A percentile compares a stretch with the other conserved stretches of the same genome.
These are phyloP conservation scores for Apodemia mormo DNA, from an alignment of 2,888 invertebrate species.

Conservation along the genomic window DNA sequence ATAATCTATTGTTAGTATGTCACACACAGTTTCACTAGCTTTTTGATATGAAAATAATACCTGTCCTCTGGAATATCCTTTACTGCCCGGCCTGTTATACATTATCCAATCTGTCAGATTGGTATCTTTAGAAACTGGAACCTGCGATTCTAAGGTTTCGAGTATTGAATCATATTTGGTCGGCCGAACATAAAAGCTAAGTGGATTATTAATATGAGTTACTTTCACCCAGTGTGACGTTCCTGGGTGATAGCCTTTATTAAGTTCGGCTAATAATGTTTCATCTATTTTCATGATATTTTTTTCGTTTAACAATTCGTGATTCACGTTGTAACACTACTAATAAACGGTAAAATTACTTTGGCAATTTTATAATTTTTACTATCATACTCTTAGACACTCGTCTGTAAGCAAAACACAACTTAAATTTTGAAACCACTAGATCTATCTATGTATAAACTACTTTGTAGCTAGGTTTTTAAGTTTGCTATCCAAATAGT, in stretches of 20 bases:
- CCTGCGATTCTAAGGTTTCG: background rate
- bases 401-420: too few species aligned
- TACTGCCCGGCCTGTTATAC: background rate
- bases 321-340: background rate
- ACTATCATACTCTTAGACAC: too few species aligned
- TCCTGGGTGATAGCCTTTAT: constrained; percentile 11
- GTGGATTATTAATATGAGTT: constrained; percentile 36
- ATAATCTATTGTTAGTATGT: constrained; percentile 44
- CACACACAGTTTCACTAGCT: constrained; percentile 29
- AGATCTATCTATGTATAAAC: too few species aligned
- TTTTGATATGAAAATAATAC: constrained; percentile 30
- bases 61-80: constrained; percentile 30
- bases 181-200: constrained; percentile 38
- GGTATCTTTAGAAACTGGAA: background rate
- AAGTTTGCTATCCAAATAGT: too few species aligned
- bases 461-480: too few species aligned
- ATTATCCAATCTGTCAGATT: constrained; percentile 13
- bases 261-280: background rate
- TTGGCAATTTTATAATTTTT: too few species aligned
- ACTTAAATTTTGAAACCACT: too few species aligned
- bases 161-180: constrained; percentile 23
- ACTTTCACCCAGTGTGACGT: constrained; percentile 35
- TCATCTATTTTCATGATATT: background rate
- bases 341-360: too few species aligned
- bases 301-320: background rate